These are phyloP conservation scores for Uria lomvia DNA, from an alignment of 2,113 vertebrate genomes.

Conservation along the genomic window DNA sequence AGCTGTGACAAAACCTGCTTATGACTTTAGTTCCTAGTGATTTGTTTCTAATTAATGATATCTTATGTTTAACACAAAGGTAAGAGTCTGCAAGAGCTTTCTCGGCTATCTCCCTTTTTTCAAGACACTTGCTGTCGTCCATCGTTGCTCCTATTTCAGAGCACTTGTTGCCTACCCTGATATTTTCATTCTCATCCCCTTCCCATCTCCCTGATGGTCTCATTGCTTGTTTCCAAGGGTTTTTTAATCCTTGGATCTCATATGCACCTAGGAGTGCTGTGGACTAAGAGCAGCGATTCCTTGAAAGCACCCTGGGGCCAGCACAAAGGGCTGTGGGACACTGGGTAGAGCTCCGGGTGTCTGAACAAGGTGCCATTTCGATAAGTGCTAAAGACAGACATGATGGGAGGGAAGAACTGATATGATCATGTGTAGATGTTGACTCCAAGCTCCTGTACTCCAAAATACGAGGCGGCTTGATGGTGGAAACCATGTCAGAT, in stretches of 20 bases:
- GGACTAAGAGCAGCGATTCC: not conserved
- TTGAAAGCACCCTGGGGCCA: not conserved
- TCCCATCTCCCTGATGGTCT: not conserved
- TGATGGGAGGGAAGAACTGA: not conserved
- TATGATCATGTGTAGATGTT: not conserved
- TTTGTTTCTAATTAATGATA: not conserved
- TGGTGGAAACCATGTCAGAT: not conserved
- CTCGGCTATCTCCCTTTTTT: not conserved
- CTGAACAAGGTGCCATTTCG: not conserved
- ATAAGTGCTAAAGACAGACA: not conserved
- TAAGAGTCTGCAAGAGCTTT: not conserved
- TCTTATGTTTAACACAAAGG: not conserved
- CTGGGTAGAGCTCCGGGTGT: not conserved
- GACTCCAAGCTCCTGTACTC: not conserved
- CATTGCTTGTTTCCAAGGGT: not conserved
- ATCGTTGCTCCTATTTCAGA: not conserved
- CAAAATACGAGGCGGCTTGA: not conserved
- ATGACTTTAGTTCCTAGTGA: not conserved
- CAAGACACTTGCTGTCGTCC: not conserved
- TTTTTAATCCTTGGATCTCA: not conserved
- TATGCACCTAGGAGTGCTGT: accelerated
- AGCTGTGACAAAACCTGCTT: not conserved
- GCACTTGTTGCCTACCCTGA: not conserved
- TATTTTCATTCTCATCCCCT: not conserved
- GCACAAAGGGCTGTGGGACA: not conserved